Base-by-base conservation (phyloP, 2,888 invertebrate genomes). In the Cataglyphis cursor region DNA sequence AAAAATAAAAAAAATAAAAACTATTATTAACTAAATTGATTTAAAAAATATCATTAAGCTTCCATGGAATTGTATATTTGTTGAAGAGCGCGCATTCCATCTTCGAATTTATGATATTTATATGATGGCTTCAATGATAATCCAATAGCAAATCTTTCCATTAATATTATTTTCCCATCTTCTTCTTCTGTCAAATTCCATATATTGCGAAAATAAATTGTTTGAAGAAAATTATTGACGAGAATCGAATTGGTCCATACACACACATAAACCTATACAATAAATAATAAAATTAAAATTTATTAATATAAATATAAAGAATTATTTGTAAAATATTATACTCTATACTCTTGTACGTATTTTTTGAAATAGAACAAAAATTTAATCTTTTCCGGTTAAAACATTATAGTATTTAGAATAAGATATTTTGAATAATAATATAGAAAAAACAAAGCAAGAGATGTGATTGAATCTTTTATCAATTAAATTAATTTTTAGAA, bases 31-130 rank as follows among this genome's bases (percentile, higher is more conserved):
- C 15, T 35, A 48, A 28, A 51, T n/a, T 12, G 18, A 18, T 66
- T 54, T 57, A 76, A 31, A 35, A 44, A 12, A 78, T 18, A 66
- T 35, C 18, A 18, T 15, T 38, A 48, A 51, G 0, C n/a, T n/a
- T 74, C 66, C n/a, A 18, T 0, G 8, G 41, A 73, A 51, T 86
- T 59, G 21, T 62, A 68, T 10, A 93, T 78, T 82, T 89, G 82
- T 44, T 84, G 84, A n/a, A 93, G 87, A 57, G 90, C 81, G 0
- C 93, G 85, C 28, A 87, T 89, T 5, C 90, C 91, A 59, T 93
- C 93, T 80, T 86, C 41, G 6, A 92, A 89, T 62, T 85, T 90
- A 10, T 83, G 61, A 75, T 91, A 93, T 38, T 84, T 87, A 44
- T 90, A 92, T 0, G 74, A 74, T 8, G 38, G 44, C 15, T 82